Evolutionary conservation across 2,888 invertebrate genomes (phyloP), one percentile per base, ranked within the genome.

Genomic region (Bembecia ichneumoniformis): DNA sequence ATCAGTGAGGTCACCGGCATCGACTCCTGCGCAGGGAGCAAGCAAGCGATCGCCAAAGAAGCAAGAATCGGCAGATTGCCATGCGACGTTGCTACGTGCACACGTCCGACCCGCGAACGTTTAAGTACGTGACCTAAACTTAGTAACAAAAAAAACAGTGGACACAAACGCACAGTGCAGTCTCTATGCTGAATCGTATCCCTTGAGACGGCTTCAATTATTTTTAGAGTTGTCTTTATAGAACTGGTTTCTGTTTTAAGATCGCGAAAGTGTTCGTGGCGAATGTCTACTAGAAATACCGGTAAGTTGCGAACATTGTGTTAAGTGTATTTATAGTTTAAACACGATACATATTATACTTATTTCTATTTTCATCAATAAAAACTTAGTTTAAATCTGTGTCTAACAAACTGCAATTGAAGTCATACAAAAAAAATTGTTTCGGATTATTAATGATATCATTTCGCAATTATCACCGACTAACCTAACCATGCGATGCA

Each of bases 161-260:
- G 58, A 66, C 51, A 40, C 5, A 43, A 49, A 48, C 48, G 47
- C 67, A 63, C 49, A 60, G 67, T 73, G 72, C 64, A 54, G 57
- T 57, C 65, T 40, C 7, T 40, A 60, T 64, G 62, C 60, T 54
- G 56, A 57, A 59, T 56, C 57, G 50, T 59, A 64, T 64, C 64
- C 58, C 58, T 44, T 15, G 15, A 11, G 52, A 64, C 71, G 55
- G 62, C 58, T 40, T 60, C 67, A 74, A 80, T 77, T 83, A 83
- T 80, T 78, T 81, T 75, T 74, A 80, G 68, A 69, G 57, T 48
- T 58, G 61, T 57, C 54, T 54, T 58, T 59, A 56, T 57, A 62
- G 54, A 77, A 82, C 82, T 66, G 77, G 79, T 82, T 82, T 64
- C 61, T 62, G 63, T 58, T 62, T 57, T 59, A 40, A 59, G 59